A percentile compares a stretch with the other conserved stretches of the same genome.
phyloP scores from a whole-genome alignment of 2,797 vertebrate genomes.

The Loriculus beryllinus region DNA sequence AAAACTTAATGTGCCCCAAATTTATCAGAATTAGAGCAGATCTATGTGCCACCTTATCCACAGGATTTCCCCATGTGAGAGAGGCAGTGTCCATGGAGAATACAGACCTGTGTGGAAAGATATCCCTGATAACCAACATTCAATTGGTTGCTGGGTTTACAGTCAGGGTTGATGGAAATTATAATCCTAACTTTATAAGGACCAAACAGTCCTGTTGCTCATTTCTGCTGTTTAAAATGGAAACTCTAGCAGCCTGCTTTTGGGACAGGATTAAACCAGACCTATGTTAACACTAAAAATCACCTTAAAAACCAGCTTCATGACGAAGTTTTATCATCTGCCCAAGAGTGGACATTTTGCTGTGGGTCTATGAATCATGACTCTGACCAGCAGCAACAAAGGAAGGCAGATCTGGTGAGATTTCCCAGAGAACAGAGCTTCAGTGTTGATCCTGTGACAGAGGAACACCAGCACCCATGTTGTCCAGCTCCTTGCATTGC shows the following conservation, averaged over 20 bases:
- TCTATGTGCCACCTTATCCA: not conserved
- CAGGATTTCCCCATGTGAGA: not conserved
- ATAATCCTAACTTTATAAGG: not conserved
- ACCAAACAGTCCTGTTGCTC: not conserved
- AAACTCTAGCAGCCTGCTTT: not conserved
- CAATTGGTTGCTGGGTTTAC: not conserved
- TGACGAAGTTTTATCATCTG: not conserved
- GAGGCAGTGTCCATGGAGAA: not conserved
- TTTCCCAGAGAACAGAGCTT: not conserved
- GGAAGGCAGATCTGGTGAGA: not conserved
- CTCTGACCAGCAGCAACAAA: not conserved
- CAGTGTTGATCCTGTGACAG: not conserved
- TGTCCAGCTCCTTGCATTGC: not conserved
- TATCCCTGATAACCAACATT: not conserved
- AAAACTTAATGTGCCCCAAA: not conserved
- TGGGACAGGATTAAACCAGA: not conserved
- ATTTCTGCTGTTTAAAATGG: not conserved
- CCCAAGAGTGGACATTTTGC: not conserved
- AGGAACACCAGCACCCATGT: fast-evolving
- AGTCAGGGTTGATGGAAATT: not conserved
- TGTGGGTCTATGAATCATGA: not conserved
- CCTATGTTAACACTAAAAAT: not conserved
- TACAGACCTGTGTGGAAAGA: not conserved
- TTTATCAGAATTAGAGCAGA: not conserved
- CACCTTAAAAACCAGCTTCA: not conserved